Base-by-base conservation (phyloP, 53 echinoderm and acorn worm species). In the Temnopleurus reevesii region DNA sequence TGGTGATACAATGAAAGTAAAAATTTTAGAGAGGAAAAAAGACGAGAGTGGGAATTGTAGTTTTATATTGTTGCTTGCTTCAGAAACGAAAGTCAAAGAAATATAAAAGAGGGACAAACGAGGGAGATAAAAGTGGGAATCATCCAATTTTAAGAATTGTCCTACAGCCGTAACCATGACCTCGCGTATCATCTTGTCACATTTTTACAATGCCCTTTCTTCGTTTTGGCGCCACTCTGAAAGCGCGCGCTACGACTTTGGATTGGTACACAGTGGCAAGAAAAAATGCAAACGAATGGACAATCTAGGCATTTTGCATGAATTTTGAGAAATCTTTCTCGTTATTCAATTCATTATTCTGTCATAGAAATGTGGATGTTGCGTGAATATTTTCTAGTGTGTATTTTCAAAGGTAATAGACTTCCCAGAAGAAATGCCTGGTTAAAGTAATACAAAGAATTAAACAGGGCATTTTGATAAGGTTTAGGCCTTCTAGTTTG, bases 191-290 rank as follows among this genome's bases (percentile, higher is more conserved):
- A 19, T 55, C 35, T 83, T 55, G 83, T 83, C 55, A 83, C 55
- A 55, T 83, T 83, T 55, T 10, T 8, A 28, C 7, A 80, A 35
- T 83, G 83, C 55, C 56, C 51, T 83, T 55, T 83, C 56, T 83
- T 83, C 55, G 33, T 55, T 83, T 83, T 83, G 83, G 83, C 83
- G 83, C 83, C 83, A 83, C 83, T 18, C 30, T 29, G 49, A 79
- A 79, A 79, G 79, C 79, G 79, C 79, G 79, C 79, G 79, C 49
- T 47, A 79, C 12, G 79, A 21, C 71, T 49, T 49, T 0, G 41
- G 1, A 29, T 4, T 2, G 0, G 36, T 49, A 79, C 79, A 79
- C 27, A 49, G 79, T 77, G 49, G 49, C 79, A 79, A 24, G 3
- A 49, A 79, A 77, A 77, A 19, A n/a, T n/a, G n/a, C n/a, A n/a